Base-by-base conservation (phyloP, 2,797 vertebrate species). In the Etheostoma nigrum region DNA sequence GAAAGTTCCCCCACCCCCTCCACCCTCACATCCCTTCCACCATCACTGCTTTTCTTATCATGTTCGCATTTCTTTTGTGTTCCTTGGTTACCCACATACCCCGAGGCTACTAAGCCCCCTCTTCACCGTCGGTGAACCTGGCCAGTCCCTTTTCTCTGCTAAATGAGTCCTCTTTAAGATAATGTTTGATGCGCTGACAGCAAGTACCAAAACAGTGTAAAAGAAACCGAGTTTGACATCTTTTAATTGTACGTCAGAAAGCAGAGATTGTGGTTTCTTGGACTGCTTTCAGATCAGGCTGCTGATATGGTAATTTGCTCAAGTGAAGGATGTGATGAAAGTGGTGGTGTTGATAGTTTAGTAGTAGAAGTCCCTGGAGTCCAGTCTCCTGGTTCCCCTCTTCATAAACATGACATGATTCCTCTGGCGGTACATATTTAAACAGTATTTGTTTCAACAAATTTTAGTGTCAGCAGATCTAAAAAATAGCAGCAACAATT, bases 91-190 rank as follows among this genome's bases (percentile, higher is more conserved):
- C 72, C 88, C 88, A 86, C 93, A 88, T 94, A 89, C 92, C 95
- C 88, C 81, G 83, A 79, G 93, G 93, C 93, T 90, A 88, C 73
- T 9, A 62, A 80, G 86, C 79, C 87, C 87, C 83, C 89, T 86
- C 86, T 83, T 81, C 76, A 72, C 74, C 74, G 23, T 81, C 83
- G 83, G 71, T 85, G 82, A 87, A 88, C 87, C 88, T 70, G 86
- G 83, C 79, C 61, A 7, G 72, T 85, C 77, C 91, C 87, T 89
- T 94, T 95, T 86, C 81, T 92, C 92, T 86, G 82, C 94, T 94
- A 94, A 96, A 96, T 93, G 95, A 95, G 91, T 91, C 91, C 92
- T 93, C 91, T 94, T 96, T 95, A 95, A 96, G 94, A 95, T 95
- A 94, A 92, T 88, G 92, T 93, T 93, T 94, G 92, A 95, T 88